Evolutionary conservation across 2,888 invertebrate genomes (phyloP), one percentile per base, ranked within the genome.

Genomic region (Zeuzera pyrina): DNA sequence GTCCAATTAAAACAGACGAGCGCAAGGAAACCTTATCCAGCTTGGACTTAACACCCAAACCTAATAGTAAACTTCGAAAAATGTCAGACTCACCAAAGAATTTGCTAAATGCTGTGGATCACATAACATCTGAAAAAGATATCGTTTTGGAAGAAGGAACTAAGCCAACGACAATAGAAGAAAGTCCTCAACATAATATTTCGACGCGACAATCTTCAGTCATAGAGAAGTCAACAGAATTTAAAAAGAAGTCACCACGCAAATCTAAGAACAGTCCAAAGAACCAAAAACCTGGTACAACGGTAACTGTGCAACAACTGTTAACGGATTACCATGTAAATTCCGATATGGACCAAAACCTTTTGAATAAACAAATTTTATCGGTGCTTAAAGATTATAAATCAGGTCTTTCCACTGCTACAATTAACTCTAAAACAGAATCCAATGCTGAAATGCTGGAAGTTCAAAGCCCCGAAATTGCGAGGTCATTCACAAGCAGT

Each of bases 1-100:
- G 62, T 36, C 63, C 71, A 0, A 30, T 44, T 0, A 49, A 39
- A 11, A 33, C 27, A 7, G 35, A 53, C 2, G 51, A 49, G 22
- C 16, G 42, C n/a, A 49, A 42, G 4, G 15, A 23, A 31, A 23
- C 10, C 5, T 6, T 12, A 4, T 23, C 1, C 19, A 19, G 19
- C 19, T 19, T 19, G 19, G 66, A 73, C 1, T n/a, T 58, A 0
- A 74, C 81, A 0, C 78, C 79, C 0, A 77, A 70, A 42, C 73
- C 70, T 0, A 39, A 40, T 0, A 45, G 19, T 1, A 81, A 81
- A 42, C 62, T 76, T 37, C 65, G 57, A 15, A 77, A 66, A 38
- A 31, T 62, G 2, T 72, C 73, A 0, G 39, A 35, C 16, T 64
- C 49, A 33, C 57, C 61, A 0, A 40, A 36, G 2, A 2, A 8